These are phyloP conservation scores for Uloborus plumipes DNA, from an alignment of 2,888 invertebrate genomes.

Conservation along the genomic window DNA sequence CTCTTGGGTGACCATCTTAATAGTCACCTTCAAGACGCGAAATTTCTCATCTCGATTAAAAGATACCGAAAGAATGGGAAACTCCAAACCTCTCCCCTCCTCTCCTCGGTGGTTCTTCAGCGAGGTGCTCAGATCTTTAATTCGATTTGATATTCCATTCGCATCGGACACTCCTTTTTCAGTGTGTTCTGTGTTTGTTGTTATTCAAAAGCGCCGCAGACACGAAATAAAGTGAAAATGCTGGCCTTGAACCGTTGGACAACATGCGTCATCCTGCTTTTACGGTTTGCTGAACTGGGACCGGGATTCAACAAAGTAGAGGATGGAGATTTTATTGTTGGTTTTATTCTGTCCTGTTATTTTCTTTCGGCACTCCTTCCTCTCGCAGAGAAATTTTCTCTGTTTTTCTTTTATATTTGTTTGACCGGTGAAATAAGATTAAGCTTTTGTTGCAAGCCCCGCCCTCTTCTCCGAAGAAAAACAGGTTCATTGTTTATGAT, in stretches of 20 bases:
- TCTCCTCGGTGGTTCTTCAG: too few species aligned
- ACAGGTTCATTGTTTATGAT: slow-evolving; percentile 22
- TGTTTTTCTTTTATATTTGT: neutral
- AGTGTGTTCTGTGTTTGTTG: neutral
- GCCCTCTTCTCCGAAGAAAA: slow-evolving; percentile 12
- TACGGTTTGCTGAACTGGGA: slow-evolving; percentile 27
- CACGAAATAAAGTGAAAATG: slow-evolving; percentile 21
- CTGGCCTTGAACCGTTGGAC: slow-evolving; percentile 29
- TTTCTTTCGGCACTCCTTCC: neutral
- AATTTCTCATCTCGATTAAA: too few species aligned
- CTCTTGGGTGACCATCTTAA: too few species aligned
- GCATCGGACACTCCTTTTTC: too few species aligned
- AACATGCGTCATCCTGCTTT: slow-evolving; percentile 11
- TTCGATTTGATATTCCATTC: too few species aligned
- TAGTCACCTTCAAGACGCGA: too few species aligned
- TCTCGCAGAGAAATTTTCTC: neutral
- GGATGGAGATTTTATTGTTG: slow-evolving; percentile 19
- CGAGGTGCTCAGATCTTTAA: too few species aligned
- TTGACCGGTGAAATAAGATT: slow-evolving; percentile 8
- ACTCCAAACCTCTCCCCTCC: too few species aligned
- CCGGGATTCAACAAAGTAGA: slow-evolving; percentile 9
- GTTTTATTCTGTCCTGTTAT: slow-evolving; percentile 4
- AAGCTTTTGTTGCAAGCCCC: slow-evolving; percentile 11
- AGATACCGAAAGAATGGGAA: too few species aligned
- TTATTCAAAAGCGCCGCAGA: slow-evolving; percentile 2